Evolutionary conservation across 2,888 invertebrate genomes (phyloP).

Genomic region (Latheticus oryzae): DNA sequence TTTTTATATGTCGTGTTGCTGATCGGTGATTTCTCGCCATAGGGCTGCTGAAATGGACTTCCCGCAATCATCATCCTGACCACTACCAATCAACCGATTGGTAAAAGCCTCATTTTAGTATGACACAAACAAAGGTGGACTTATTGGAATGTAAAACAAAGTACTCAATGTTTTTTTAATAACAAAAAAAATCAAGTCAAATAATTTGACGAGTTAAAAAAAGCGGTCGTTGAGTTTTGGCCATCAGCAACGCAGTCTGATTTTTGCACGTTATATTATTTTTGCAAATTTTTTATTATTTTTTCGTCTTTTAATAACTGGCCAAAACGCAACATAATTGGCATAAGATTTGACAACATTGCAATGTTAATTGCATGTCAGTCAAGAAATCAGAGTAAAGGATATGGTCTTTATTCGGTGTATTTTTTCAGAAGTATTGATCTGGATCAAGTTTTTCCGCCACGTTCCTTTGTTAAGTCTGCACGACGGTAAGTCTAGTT

Average conservation of each 20-base stretch:
- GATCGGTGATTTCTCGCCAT: slow-evolving; percentile 66
- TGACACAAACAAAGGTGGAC: slow-evolving; percentile 57
- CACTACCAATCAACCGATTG: slow-evolving; percentile 62
- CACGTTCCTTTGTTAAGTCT: slow-evolving; percentile 72
- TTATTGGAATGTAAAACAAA: slow-evolving; percentile 54
- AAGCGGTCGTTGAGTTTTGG: slow-evolving; percentile 41
- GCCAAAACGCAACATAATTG: slow-evolving; percentile 39
- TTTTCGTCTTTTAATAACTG: slow-evolving; percentile 17
- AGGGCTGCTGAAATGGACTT: slow-evolving; percentile 64
- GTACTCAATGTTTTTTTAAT: slow-evolving; percentile 50
- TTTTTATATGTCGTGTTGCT: slow-evolving; percentile 54
- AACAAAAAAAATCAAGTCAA: slow-evolving; percentile 33
- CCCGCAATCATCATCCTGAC: slow-evolving; percentile 52
- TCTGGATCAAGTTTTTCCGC: slow-evolving; percentile 71
- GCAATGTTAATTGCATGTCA: slow-evolving; percentile 46
- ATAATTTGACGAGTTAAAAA: slow-evolving; percentile 19
- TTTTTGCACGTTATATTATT: slow-evolving; percentile 25
- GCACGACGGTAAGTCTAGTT: slow-evolving; percentile 76
- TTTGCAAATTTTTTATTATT: slow-evolving; percentile 6
- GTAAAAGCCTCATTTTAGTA: slow-evolving; percentile 55
- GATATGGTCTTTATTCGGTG: slow-evolving; percentile 75
- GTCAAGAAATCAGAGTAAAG: slow-evolving; percentile 49
- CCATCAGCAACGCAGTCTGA: not conserved
- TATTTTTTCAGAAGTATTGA: slow-evolving; percentile 84
- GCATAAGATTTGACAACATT: slow-evolving; percentile 38